phyloP scores from a whole-genome alignment of 2,113 vertebrate species.

The Climacteris rufus region DNA sequence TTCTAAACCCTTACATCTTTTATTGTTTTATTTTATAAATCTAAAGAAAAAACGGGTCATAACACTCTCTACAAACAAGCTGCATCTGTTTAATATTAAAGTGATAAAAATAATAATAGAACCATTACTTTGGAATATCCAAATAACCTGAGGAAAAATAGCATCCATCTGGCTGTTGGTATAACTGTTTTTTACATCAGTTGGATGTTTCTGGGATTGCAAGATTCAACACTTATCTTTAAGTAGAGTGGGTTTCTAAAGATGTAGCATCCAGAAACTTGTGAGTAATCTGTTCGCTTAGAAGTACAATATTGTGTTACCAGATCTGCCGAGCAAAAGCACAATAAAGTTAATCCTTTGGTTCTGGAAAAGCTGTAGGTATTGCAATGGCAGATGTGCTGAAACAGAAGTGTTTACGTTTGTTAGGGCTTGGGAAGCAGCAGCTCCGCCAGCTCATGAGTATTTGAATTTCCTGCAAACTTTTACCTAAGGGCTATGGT shows the following conservation, averaged over 20 bases:
- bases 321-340: constrained; percentile 70
- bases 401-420: constrained; percentile 54
- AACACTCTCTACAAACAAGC: constrained; percentile 50
- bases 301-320: constrained; percentile 72
- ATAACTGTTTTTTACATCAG: constrained; percentile 71
- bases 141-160: constrained; percentile 67
- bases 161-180: constrained; percentile 63
- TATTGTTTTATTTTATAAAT: constrained; percentile 55
- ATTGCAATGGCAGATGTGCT: constrained; percentile 73
- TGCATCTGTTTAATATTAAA: constrained; percentile 75
- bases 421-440: constrained; percentile 22
- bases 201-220: constrained; percentile 67
- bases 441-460: background rate
- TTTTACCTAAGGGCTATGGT: background rate
- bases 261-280: constrained; percentile 73
- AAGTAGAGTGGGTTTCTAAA: constrained; percentile 71
- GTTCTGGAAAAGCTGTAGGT: constrained; percentile 63
- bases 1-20: constrained; percentile 2
- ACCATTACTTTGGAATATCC: constrained; percentile 57
- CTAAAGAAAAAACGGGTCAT: background rate
- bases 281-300: constrained; percentile 67
- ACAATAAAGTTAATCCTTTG: constrained; percentile 77
- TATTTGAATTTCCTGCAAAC: constrained; percentile 49
- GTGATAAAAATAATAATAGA: constrained; percentile 64
- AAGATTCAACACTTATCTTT: constrained; percentile 70